phyloP scores from a whole-genome alignment of 2,888 invertebrate species.

The Ectropis crepuscularia region DNA sequence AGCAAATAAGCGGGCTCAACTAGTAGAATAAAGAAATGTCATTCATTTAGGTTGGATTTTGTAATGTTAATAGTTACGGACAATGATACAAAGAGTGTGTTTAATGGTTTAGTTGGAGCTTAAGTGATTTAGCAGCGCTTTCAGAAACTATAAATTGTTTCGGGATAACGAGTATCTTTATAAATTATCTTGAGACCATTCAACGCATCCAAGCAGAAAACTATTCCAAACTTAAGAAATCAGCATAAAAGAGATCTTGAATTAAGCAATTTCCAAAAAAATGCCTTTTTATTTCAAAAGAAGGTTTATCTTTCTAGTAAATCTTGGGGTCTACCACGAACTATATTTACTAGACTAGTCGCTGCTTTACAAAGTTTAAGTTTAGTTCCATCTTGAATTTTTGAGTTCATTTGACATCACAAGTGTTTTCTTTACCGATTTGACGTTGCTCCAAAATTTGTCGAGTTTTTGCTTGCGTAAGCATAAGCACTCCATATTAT shows the following conservation, averaged over 20 bases:
- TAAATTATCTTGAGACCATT: constrained; percentile 1
- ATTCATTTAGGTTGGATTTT: too few species aligned
- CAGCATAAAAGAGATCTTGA: constrained; percentile 3
- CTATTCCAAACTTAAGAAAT: constrained; percentile 5
- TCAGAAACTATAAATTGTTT: background rate
- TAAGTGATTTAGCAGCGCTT: background rate
- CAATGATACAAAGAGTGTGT: too few species aligned
- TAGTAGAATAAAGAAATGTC: too few species aligned
- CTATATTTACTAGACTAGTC: background rate
- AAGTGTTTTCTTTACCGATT: too few species aligned
- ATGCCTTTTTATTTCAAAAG: background rate
- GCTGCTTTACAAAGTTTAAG: background rate
- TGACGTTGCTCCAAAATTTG: too few species aligned
- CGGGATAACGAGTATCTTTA: background rate
- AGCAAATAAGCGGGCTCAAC: too few species aligned
- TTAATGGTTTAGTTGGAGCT: too few species aligned
- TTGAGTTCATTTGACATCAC: too few species aligned
- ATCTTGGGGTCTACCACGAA: background rate
- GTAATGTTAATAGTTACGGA: too few species aligned
- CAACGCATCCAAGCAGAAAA: background rate
- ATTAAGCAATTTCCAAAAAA: constrained; percentile 1
- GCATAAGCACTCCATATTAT: too few species aligned
- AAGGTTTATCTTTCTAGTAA: background rate
- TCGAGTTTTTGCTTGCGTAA: too few species aligned
- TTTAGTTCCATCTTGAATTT: background rate